A percentile compares a stretch with the other conserved stretches of the same genome.
phyloP scores from a whole-genome alignment of 2,113 vertebrate genomes.

The Sardina pilchardus region DNA sequence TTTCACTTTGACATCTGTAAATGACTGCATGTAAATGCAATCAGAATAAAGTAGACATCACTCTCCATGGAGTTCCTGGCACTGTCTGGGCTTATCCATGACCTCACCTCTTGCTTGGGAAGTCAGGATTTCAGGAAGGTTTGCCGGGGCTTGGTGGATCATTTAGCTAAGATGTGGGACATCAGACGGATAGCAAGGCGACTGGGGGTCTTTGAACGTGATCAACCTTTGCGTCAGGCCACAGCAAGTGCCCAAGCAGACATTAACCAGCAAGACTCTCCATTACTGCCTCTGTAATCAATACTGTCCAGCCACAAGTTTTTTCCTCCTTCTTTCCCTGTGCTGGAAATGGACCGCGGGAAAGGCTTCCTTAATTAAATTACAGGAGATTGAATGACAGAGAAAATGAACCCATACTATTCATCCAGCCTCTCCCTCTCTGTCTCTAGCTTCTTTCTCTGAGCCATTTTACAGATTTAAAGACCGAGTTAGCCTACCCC shows the following conservation, averaged over 20 bases:
- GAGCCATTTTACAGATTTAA: slow-evolving; percentile 12
- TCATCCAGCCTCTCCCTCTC: not conserved
- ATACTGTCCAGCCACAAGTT: slow-evolving; percentile 56
- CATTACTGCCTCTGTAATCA: slow-evolving; percentile 39
- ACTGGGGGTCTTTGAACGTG: not conserved
- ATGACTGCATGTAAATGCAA: not conserved
- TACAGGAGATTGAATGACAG: slow-evolving; percentile 31
- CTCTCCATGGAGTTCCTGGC: not conserved
- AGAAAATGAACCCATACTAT: not conserved
- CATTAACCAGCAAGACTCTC: not conserved
- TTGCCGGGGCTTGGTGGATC: not conserved
- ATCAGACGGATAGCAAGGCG: not conserved
- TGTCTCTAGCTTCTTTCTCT: not conserved
- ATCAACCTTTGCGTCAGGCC: not conserved
- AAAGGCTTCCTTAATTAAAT: slow-evolving; percentile 31
- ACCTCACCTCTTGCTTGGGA: slow-evolving; percentile 33
- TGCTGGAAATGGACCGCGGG: slow-evolving; percentile 18
- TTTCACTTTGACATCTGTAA: not conserved
- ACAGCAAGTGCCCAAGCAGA: not conserved
- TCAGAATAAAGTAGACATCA: not conserved
- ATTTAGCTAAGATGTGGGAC: not conserved
- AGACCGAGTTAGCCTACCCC: not conserved
- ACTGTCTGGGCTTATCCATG: not conserved
- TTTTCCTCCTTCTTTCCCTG: slow-evolving; percentile 24
- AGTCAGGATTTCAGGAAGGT: slow-evolving; percentile 29